A percentile compares a stretch with the other conserved stretches of the same genome.
Evolutionary conservation across 2,797 vertebrate species (phyloP).

Genomic region (Alosa sapidissima): DNA sequence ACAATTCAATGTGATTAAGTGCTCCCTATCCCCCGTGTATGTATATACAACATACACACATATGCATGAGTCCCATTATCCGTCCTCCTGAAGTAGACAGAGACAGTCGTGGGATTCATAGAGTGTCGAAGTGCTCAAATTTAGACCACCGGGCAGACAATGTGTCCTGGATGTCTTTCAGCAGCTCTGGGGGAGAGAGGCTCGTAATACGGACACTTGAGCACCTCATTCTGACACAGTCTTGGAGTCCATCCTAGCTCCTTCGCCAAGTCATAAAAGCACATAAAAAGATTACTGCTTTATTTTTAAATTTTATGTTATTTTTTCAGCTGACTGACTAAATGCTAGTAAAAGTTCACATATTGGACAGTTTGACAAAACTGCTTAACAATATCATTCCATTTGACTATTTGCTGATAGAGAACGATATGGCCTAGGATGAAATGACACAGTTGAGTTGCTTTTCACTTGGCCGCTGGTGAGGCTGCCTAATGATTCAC

Average conservation of each 20-base stretch:
- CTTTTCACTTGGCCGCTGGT: neutral
- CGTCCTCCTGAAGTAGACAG: neutral
- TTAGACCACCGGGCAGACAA: neutral
- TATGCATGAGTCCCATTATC: neutral
- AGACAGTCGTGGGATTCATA: neutral
- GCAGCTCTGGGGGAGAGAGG: neutral
- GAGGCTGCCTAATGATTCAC: neutral
- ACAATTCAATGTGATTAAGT: slow-evolving; percentile 13
- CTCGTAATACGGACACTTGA: slow-evolving; percentile 16
- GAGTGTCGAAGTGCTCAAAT: neutral
- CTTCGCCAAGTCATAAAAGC: neutral
- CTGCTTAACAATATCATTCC: neutral
- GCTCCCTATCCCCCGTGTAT: neutral
- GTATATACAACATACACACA: neutral
- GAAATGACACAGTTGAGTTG: neutral
- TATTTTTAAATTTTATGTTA: neutral
- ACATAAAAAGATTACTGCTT: slow-evolving; percentile 10
- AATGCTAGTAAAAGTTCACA: neutral
- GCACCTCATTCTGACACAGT: neutral
- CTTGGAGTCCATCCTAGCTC: neutral
- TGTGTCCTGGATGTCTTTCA: neutral
- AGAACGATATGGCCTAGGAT: neutral
- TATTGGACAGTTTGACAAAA: neutral
- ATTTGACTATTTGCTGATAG: neutral
- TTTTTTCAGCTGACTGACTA: neutral